A percentile compares a stretch with the other conserved stretches of the same genome.
phyloP scores from a whole-genome alignment of 2,888 invertebrate genomes.

The Eupithecia subumbrata region DNA sequence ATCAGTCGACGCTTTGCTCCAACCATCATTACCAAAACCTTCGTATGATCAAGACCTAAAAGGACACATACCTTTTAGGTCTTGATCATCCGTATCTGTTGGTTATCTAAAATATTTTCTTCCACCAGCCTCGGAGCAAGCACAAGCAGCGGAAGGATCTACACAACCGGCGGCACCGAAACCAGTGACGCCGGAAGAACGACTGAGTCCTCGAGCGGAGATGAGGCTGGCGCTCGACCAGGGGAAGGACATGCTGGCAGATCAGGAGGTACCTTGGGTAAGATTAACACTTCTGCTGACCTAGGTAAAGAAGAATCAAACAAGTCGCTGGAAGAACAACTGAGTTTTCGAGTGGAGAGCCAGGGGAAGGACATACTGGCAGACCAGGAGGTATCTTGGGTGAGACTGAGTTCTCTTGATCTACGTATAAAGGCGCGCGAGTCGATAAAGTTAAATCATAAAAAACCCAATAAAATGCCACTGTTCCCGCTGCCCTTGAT shows the following conservation, averaged over 20 bases:
- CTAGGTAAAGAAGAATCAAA: neutral
- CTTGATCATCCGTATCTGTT: neutral
- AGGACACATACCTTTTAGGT: no score
- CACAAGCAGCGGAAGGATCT: constrained; percentile 65
- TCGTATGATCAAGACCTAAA: no score
- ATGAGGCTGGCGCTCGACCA: constrained; percentile 85
- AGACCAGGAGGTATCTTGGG: constrained; percentile 70
- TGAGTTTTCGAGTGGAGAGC: constrained; percentile 87
- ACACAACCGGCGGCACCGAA: constrained; percentile 64
- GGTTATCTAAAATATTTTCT: neutral
- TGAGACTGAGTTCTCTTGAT: no score
- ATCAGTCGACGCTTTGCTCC: neutral
- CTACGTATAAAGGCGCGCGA: neutral
- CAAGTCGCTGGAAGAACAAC: constrained; percentile 69
- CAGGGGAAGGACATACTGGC: constrained; percentile 82
- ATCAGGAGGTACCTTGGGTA: constrained; percentile 79
- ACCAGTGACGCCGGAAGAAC: constrained; percentile 70
- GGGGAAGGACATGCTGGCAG: constrained; percentile 81
- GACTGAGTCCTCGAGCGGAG: constrained; percentile 87
- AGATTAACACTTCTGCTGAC: constrained; percentile 11
- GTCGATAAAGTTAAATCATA: neutral
- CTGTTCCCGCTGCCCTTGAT: neutral
- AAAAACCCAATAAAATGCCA: neutral
- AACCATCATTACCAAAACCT: neutral
- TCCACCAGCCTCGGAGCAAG: constrained; percentile 70